Conservation (phyloP, 2,888 invertebrate genomes). For the Clanis bilineata region DNA sequence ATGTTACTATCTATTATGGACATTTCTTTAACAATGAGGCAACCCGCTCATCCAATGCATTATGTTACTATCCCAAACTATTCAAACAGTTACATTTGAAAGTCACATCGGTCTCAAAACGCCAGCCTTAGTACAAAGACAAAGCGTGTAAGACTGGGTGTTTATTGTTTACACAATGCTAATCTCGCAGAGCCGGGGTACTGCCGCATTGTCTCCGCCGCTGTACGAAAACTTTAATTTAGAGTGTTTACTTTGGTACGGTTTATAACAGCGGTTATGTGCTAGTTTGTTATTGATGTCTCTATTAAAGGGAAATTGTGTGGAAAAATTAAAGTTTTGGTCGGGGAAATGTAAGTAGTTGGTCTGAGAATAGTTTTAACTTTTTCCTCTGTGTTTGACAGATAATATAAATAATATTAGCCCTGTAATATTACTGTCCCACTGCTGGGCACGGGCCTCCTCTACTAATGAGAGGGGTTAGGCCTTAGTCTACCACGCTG, state of each 20-base stretch:
- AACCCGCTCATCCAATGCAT: no score
- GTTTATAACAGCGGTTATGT: neutral
- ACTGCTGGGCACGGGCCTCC: no score
- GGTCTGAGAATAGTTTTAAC: no score
- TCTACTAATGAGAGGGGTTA: no score
- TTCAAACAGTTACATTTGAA: neutral
- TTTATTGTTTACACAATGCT: slow-evolving; percentile 9
- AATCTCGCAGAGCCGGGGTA: slow-evolving; percentile 1
- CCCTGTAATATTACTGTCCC: no score
- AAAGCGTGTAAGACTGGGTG: slow-evolving; percentile 6
- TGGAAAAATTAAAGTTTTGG: no score
- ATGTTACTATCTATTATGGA: no score
- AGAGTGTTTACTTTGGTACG: slow-evolving; percentile 1
- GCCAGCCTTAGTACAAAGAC: slow-evolving; percentile 4
- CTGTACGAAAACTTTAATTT: slow-evolving; percentile 12
- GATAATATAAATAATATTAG: no score
- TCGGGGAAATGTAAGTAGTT: no score
- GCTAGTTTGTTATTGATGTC: neutral
- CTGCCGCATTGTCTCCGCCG: slow-evolving; percentile 3
- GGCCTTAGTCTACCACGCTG: no score
- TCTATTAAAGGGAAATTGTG: neutral
- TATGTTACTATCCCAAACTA: neutral
- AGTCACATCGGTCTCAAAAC: neutral
- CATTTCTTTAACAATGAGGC: no score
- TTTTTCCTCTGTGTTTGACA: no score